phyloP scores from a whole-genome alignment of 2,797 vertebrate species.

The Danionella dracula region DNA sequence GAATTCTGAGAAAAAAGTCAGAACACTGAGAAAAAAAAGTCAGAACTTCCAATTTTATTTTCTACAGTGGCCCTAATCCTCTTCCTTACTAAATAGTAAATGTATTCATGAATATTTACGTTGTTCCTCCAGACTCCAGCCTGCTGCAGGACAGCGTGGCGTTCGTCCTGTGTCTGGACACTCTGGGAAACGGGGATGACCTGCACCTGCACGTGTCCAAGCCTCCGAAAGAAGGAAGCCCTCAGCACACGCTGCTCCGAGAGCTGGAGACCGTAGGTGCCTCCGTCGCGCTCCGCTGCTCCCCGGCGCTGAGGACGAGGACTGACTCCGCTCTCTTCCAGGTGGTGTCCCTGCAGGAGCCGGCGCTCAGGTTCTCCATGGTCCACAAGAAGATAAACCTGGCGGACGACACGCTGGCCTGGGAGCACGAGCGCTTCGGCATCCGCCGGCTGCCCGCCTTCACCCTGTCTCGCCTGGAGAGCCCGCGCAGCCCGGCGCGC shows the following conservation, averaged over 20 bases:
- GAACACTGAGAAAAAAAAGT: no score
- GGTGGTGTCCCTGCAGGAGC: conserved; percentile 81
- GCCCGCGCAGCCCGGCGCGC: conserved; percentile 82
- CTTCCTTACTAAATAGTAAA: no score
- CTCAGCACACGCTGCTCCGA: conserved; percentile 82
- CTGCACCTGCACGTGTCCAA: conserved; percentile 95
- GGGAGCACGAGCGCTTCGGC: conserved; percentile 97
- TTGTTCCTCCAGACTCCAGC: conserved; percentile 88
- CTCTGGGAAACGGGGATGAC: conserved; percentile 79
- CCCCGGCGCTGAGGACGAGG: no score
- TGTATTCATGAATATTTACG: no score
- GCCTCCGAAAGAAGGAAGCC: conserved; percentile 90
- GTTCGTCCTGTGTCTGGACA: conserved; percentile 94
- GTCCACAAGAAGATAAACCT: conserved; percentile 99
- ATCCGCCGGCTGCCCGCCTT: conserved; percentile 93
- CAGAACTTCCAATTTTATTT: no score
- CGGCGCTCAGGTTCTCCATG: conserved; percentile 93
- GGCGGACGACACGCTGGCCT: conserved; percentile 92
- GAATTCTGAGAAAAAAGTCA: no score
- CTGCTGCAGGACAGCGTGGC: conserved; percentile 96
- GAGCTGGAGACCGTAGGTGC: conserved; percentile 82
- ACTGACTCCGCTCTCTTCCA: conserved; percentile 42
- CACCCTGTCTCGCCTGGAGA: conserved; percentile 90
- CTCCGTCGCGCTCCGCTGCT: no score
- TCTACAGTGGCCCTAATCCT: no score